Conservation (phyloP, 2,113 vertebrate genomes). For the Loxodonta africana region DNA sequence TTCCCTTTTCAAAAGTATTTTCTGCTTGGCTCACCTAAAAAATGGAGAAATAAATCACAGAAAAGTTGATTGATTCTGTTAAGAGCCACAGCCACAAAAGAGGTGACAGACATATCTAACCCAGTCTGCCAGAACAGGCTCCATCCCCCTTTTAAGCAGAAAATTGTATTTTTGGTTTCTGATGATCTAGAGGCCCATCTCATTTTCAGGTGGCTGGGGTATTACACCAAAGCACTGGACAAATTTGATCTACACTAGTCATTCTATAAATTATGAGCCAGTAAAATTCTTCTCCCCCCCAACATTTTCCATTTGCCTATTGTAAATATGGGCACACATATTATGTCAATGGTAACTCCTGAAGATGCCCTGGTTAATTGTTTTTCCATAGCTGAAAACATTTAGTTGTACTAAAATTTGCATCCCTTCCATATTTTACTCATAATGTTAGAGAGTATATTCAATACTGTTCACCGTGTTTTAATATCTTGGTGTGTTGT, state of each 20-base stretch:
- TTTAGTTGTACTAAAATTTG: slow-evolving; percentile 62
- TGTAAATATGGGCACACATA: slow-evolving; percentile 40
- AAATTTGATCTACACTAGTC: background rate
- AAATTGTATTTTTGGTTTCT: slow-evolving; percentile 53
- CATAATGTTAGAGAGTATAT: slow-evolving; percentile 39
- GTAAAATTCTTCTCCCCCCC: background rate
- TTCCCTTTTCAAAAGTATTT: slow-evolving; percentile 52
- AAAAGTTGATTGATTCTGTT: slow-evolving; percentile 65
- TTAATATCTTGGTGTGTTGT: slow-evolving; percentile 45
- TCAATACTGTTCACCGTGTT: slow-evolving; percentile 47
- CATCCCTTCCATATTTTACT: slow-evolving; percentile 56
- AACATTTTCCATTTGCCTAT: slow-evolving; percentile 2
- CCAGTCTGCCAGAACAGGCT: background rate
- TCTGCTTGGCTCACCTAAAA: slow-evolving; percentile 60
- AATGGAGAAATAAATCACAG: slow-evolving; percentile 64
- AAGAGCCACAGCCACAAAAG: slow-evolving; percentile 28
- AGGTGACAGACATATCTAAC: slow-evolving; percentile 67
- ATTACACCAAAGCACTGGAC: background rate
- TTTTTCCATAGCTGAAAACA: slow-evolving; percentile 67
- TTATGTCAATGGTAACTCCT: background rate
- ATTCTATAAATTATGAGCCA: background rate
- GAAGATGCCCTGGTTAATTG: slow-evolving; percentile 8
- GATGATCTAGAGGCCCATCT: background rate
- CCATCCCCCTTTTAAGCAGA: background rate
- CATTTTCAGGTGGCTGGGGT: background rate